Evolutionary conservation across 2,797 vertebrate genomes (phyloP).

Genomic region (Kryptopterus vitreolus): DNA sequence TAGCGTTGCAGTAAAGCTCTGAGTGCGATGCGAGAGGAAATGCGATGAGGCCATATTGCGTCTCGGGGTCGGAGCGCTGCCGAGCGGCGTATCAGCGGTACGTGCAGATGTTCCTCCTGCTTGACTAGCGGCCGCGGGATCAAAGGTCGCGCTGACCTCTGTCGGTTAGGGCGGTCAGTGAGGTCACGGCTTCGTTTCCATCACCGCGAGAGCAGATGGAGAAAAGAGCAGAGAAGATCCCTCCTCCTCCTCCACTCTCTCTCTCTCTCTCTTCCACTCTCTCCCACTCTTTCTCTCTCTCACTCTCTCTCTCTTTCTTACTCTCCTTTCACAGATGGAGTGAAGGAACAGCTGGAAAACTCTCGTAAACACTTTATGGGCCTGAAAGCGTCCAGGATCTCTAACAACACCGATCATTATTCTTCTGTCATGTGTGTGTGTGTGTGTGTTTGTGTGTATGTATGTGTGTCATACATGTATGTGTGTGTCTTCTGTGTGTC

Average conservation of each 20-base stretch:
- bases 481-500: no score
- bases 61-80: conserved; percentile 18
- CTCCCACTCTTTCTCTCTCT: background rate
- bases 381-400: background rate
- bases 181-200: conserved; percentile 75
- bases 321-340: conserved; percentile 34
- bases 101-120: conserved; percentile 68
- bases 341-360: conserved; percentile 34
- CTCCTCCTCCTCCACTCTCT: conserved; percentile 6
- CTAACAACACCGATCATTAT: background rate
- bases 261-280: conserved; percentile 15
- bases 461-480: no score
- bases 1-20: no score
- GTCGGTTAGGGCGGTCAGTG: conserved; percentile 75
- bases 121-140: conserved; percentile 69
- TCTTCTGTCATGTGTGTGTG: background rate
- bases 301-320: no score
- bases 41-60: conserved; percentile 18
- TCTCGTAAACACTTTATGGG: conserved; percentile 15
- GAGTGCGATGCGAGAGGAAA: background rate
- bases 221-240: conserved; percentile 40
- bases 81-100: conserved; percentile 47
- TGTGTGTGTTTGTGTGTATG: background rate
- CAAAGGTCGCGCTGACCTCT: conserved; percentile 78
- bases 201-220: conserved; percentile 87